Conservation (phyloP, 2,113 vertebrate genomes). For the Sula dactylatra region DNA sequence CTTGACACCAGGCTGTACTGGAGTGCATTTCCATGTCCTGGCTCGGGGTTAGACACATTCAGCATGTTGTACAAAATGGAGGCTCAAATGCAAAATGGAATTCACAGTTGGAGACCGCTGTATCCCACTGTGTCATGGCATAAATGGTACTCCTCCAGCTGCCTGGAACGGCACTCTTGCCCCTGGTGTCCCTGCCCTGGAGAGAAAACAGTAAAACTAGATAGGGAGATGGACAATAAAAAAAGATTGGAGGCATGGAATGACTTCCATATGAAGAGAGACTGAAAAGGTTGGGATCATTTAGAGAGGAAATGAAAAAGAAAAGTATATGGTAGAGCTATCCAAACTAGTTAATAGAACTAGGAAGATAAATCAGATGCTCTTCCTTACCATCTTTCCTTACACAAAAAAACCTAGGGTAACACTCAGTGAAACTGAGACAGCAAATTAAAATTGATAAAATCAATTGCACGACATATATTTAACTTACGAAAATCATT, state of each 20-base stretch:
- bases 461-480: not conserved
- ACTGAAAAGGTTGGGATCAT: slow-evolving; percentile 31
- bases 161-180: not conserved
- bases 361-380: slow-evolving; percentile 36
- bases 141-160: slow-evolving; percentile 10
- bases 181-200: not conserved
- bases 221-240: slow-evolving; percentile 50
- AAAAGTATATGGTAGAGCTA: slow-evolving; percentile 11
- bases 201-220: slow-evolving; percentile 41
- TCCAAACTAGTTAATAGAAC: slow-evolving; percentile 27
- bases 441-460: not conserved
- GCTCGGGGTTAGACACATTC: not conserved
- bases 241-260: slow-evolving; percentile 31
- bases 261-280: slow-evolving; percentile 56
- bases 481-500: not conserved
- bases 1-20: not conserved
- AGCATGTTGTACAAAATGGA: slow-evolving; percentile 19
- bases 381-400: not conserved
- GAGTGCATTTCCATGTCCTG: not conserved
- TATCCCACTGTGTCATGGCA: slow-evolving; percentile 18
- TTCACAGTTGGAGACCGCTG: not conserved
- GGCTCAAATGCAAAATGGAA: slow-evolving; percentile 8
- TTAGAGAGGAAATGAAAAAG: slow-evolving; percentile 55
- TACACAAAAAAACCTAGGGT: not conserved
- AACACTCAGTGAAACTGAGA: not conserved